phyloP scores from a whole-genome alignment of 2,888 invertebrate genomes.

The Amiota minor region DNA sequence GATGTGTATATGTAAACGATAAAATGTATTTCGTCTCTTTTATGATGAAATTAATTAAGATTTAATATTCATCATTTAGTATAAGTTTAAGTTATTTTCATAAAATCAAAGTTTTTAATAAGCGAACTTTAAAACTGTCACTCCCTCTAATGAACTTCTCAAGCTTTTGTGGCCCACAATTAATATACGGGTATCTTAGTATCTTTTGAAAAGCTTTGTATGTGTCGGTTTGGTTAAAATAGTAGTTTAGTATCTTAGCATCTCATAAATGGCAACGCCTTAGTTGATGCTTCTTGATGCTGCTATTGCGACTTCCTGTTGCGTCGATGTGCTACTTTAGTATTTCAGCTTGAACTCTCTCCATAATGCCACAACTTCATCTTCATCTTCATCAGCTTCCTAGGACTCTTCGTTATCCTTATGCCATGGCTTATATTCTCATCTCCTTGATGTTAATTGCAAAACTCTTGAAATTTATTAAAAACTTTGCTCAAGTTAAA shows the following conservation, averaged over 20 bases:
- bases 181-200: constrained; percentile 11
- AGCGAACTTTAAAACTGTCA: constrained; percentile 60
- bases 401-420: background rate
- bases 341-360: background rate
- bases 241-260: background rate
- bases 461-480: constrained; percentile 66
- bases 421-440: background rate
- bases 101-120: constrained; percentile 60
- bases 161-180: constrained; percentile 13
- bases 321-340: background rate
- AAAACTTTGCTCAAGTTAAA: constrained; percentile 56
- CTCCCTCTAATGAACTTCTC: constrained; percentile 49
- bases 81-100: constrained; percentile 28
- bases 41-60: no score
- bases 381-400: constrained; percentile 30
- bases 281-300: constrained; percentile 18
- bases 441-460: constrained; percentile 57
- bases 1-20: no score
- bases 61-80: no score
- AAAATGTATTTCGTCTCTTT: no score
- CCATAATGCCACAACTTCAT: background rate
- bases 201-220: background rate
- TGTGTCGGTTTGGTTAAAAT: background rate
- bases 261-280: background rate
- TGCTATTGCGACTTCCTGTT: constrained; percentile 26